Base-by-base conservation (phyloP, 2,113 vertebrate species). In the Benitochromis conjunctus region DNA sequence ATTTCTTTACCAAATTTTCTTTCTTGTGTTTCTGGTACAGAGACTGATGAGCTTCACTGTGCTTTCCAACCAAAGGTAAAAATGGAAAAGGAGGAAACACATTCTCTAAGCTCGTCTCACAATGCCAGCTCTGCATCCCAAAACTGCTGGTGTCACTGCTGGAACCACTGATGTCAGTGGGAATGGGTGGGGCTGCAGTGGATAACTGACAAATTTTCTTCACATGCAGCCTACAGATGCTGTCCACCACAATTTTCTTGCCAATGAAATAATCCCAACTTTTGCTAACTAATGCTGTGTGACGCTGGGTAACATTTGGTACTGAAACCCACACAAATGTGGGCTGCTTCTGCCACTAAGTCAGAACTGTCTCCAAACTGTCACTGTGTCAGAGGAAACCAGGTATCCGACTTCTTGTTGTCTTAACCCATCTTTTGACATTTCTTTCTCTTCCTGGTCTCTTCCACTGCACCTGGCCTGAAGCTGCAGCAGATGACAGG, bases 401-500 rank as follows among this genome's bases (percentile, higher is more conserved):
- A 51, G 24, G 24, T 29, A 19, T 76, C 34, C 38, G n/a, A 53
- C 36, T 84, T 54, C 9, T 83, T 58, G 14, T 58, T 57, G 26
- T 46, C 36, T 19, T 57, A 53, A 31, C 10, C 10, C 41, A 36
- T 46, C n/a, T 60, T 58, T 76, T 58, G 14, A 74, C 21, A 12
- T 74, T 82, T 81, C 5, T 38, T 55, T 69, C 46, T 0, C 34
- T 43, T 74, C 29, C 24, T 74, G 24, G 41, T 29, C 18, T 0
- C 31, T 64, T 64, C 41, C 57, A 51, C 57, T 5, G 41, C 18
- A 21, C 1, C 0, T 53, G 1, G 14, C 16, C 24, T 43, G 57
- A 4, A 24, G 0, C 19, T 51, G 5, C 16, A 14, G 0, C 36
- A 24, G 0, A 12, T 9, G 26, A 31, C 18, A 16, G 43, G 57